Conservation (phyloP, 2,113 vertebrate species). For the Phrynosoma blainvillii region DNA sequence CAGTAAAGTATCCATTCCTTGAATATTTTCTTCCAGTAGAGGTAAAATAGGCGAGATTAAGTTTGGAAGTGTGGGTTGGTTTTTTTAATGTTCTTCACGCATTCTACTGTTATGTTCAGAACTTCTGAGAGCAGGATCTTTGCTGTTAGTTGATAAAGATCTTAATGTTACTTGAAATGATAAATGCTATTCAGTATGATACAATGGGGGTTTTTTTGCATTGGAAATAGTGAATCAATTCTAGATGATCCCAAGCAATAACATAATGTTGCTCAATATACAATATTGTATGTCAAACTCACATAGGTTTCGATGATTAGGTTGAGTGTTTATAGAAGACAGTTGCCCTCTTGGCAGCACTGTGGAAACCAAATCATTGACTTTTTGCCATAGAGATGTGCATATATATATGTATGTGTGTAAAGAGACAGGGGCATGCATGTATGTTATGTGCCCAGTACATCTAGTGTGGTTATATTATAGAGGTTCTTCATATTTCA, state of each 20-base stretch:
- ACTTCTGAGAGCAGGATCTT: constrained; percentile 70
- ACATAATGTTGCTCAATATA: constrained; percentile 60
- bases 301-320: constrained; percentile 50
- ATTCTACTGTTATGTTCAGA: constrained; percentile 72
- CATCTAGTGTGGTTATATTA: constrained; percentile 38
- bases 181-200: constrained; percentile 32
- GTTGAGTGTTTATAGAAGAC: constrained; percentile 33
- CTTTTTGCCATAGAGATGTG: constrained; percentile 46
- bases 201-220: constrained; percentile 42
- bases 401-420: constrained; percentile 28
- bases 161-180: constrained; percentile 67
- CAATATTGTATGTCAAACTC: constrained; percentile 50
- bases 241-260: constrained; percentile 76
- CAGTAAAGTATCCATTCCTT: constrained; percentile 21
- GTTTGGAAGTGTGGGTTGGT: constrained; percentile 45
- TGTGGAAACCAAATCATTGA: constrained; percentile 56
- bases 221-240: constrained; percentile 46
- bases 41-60: constrained; percentile 24
- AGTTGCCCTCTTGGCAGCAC: constrained; percentile 54
- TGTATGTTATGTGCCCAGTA: constrained; percentile 5
- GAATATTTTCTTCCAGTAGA: constrained; percentile 30
- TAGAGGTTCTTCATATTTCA: constrained; percentile 53
- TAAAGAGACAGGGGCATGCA: background rate
- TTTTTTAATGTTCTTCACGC: constrained; percentile 59
- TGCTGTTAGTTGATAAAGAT: constrained; percentile 68